Evolutionary conservation across 2,113 vertebrate species (phyloP).

Genomic region (Eretmochelys imbricata): DNA sequence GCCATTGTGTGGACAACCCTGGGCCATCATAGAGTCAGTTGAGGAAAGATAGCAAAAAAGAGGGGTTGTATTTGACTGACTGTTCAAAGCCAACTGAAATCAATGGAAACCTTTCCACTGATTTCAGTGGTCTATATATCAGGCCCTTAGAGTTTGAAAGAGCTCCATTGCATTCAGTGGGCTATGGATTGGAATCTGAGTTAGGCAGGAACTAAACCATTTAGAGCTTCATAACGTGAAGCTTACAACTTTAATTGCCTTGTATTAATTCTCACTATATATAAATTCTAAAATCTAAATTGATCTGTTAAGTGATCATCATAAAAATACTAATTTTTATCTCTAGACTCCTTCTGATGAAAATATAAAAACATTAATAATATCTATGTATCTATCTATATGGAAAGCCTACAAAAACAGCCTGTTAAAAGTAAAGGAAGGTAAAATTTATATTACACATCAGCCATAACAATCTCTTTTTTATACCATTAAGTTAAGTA

Average conservation of each 20-base stretch:
- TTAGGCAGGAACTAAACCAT: too few relatives aligned
- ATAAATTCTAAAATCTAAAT: not conserved
- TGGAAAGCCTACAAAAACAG: not conserved
- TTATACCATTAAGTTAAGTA: not conserved
- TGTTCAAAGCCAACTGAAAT: not conserved
- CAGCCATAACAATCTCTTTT: not conserved
- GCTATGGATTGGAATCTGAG: too few relatives aligned
- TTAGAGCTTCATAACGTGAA: too few relatives aligned
- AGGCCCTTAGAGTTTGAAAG: too few relatives aligned
- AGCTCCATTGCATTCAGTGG: too few relatives aligned
- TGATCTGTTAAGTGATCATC: not conserved
- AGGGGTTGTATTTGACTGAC: not conserved
- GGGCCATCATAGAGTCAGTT: not conserved
- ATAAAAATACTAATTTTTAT: not conserved
- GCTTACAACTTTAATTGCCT: not conserved
- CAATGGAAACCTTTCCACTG: not conserved
- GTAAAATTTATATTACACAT: not conserved
- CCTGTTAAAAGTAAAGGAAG: not conserved
- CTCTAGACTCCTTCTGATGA: not conserved
- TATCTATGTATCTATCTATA: not conserved
- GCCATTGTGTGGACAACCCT: not conserved
- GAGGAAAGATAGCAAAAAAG: not conserved
- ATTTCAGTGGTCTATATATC: too few relatives aligned
- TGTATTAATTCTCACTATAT: not conserved
- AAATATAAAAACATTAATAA: not conserved